Conservation (phyloP, 2,888 invertebrate species). For the Ochropleura leucogaster region DNA sequence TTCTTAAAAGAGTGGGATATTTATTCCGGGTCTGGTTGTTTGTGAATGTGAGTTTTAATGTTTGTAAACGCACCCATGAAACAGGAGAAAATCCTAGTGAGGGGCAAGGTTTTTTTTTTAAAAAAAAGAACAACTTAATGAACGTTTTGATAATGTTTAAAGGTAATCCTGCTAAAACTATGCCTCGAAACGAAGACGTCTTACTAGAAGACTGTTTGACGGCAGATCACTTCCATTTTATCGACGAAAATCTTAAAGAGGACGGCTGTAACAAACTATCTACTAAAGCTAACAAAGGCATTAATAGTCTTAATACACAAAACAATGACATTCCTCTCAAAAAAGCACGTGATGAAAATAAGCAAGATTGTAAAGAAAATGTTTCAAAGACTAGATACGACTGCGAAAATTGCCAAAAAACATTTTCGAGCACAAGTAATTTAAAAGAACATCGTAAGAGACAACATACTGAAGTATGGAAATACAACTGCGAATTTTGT, state of each 20-base stretch:
- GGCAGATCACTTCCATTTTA: slow-evolving; percentile 28
- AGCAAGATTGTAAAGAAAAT: neutral
- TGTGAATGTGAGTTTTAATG: no score
- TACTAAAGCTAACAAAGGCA: neutral
- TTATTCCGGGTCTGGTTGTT: no score
- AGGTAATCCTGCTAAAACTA: slow-evolving; percentile 2
- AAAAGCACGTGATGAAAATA: neutral
- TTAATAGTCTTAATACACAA: neutral
- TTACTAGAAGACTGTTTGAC: slow-evolving; percentile 3
- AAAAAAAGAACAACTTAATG: neutral
- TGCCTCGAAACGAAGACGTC: neutral
- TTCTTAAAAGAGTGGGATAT: neutral
- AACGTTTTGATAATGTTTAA: neutral
- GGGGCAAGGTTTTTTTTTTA: no score
- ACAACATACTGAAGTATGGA: slow-evolving; percentile 6
- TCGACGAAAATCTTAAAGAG: slow-evolving; percentile 8
- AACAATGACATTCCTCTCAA: neutral
- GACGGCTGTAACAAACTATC: neutral
- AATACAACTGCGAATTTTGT: slow-evolving; percentile 24
- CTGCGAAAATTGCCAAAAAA: slow-evolving; percentile 28
- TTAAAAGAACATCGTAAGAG: neutral
- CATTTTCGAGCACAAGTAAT: neutral
- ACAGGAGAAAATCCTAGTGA: no score
- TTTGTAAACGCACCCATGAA: no score
- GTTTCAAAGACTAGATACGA: neutral